Evolutionary conservation across 2,113 vertebrate species (phyloP), one percentile per base, ranked within the genome.

Genomic region (Typhlomys cinereus): DNA sequence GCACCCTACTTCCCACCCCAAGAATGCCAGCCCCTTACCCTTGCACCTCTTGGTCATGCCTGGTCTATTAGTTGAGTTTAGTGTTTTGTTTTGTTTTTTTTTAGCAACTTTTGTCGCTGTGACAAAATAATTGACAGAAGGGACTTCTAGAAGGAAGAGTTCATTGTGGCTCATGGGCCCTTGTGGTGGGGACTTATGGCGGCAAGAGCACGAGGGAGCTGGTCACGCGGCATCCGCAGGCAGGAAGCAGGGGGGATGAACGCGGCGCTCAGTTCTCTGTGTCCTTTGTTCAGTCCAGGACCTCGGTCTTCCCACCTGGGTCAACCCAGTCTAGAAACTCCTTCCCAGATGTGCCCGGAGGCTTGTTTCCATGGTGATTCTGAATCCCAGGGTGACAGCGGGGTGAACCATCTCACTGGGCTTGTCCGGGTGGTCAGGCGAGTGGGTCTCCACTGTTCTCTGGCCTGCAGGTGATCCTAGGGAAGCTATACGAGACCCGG

Each of bases 401-500:
- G n/a, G n/a, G n/a, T n/a, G n/a, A n/a, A n/a, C n/a, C n/a, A 52
- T 52, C 52, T 11, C 52, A 52, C 57, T 20, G 14, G 85, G 48
- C 64, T 18, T 9, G 57, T 48, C 41, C 31, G 0, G 25, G 76
- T 1, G 2, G 18, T 50, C 44, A 0, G 61, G 54, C 1, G 48
- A 39, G 75, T 25, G 0, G 7, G 21, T 7, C 8, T 9, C 25
- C 25, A 29, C 0, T 9, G 36, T 12, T 44, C 1, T 46, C 79
- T 4, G 74, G 48, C 59, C 71, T 4, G 50, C 89, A 97, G 97
- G 89, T 96, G 89, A 25, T 52, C 76, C 95, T 96, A 0, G 97
- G 94, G 0, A 87, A 84, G 18, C 74, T 96, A 0, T 92, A 90
- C 0, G 98, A 99, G 36, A 99, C 98, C 0, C 97, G 98, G 34